Percentiles rank a stretch among this genome's conserved stretches.
Conservation (phyloP, 1,140 invertebrate genomes). For the Gryon sp. region DNA sequence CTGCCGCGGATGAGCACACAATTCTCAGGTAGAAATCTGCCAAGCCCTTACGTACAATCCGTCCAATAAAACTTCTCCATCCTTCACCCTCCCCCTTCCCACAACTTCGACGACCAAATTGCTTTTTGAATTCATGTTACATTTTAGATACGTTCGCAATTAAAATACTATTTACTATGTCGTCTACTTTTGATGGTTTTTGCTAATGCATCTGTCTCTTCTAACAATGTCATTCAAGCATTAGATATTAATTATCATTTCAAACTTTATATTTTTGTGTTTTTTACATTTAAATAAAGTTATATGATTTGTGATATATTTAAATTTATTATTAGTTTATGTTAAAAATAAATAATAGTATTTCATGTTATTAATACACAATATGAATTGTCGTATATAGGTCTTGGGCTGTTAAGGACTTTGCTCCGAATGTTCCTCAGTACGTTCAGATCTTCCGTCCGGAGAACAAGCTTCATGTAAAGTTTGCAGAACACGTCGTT, state of each 20-base stretch:
- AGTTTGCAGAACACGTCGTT: slow-evolving; percentile 98
- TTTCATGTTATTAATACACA: neutral
- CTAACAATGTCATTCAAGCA: neutral
- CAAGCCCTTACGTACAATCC: slow-evolving; percentile 15
- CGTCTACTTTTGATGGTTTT: neutral
- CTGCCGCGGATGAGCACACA: slow-evolving; percentile 97
- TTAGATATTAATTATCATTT: neutral
- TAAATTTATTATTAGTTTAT: too few relatives aligned
- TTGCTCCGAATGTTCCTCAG: slow-evolving; percentile 96
- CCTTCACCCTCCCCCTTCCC: neutral
- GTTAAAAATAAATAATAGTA: too few relatives aligned
- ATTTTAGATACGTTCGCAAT: slow-evolving; percentile 9
- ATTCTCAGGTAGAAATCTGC: slow-evolving; percentile 86
- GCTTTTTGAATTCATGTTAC: slow-evolving; percentile 19
- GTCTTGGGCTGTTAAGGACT: slow-evolving; percentile 99
- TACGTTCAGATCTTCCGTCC: slow-evolving; percentile 99
- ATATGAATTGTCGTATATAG: slow-evolving; percentile 67
- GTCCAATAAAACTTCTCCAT: slow-evolving; percentile 18
- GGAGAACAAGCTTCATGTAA: slow-evolving; percentile 98
- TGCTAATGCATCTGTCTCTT: neutral
- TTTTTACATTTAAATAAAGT: too few relatives aligned
- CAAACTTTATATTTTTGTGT: too few relatives aligned
- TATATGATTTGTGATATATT: too few relatives aligned
- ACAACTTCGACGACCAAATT: slow-evolving; percentile 23
- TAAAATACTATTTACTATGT: slow-evolving; percentile 1